Percentiles rank a stretch among this genome's conserved stretches.
phyloP scores from a whole-genome alignment of 2,113 vertebrate genomes.

The Salvelinus sp. region DNA sequence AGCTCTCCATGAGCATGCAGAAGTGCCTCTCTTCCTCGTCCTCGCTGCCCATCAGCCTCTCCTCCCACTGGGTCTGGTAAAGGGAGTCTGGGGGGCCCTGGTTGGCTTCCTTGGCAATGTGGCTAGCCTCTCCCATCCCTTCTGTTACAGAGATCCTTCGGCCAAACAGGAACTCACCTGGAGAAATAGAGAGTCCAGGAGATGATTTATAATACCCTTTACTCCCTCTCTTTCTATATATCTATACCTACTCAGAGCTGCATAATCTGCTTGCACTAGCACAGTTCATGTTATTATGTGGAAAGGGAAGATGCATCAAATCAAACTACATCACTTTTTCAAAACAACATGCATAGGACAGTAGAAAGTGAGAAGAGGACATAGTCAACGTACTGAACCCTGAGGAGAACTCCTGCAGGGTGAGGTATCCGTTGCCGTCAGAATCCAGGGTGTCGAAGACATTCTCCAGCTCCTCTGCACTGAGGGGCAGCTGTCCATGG shows the following conservation, averaged over 20 bases:
- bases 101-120: conserved; percentile 28
- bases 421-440: conserved; percentile 87
- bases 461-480: conserved; percentile 85
- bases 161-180: conserved; percentile 83
- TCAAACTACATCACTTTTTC: too few species aligned
- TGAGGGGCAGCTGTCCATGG: conserved; percentile 80
- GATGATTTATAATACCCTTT: background rate
- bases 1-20: conserved; percentile 80
- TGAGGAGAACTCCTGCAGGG: conserved; percentile 84
- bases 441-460: conserved; percentile 88
- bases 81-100: conserved; percentile 62
- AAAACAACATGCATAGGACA: background rate
- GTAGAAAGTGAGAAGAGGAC: background rate
- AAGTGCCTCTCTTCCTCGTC: conserved; percentile 86
- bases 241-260: too few species aligned
- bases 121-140: conserved; percentile 11
- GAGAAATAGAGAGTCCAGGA: conserved; percentile 6
- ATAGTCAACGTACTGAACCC: conserved; percentile 84
- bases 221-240: too few species aligned
- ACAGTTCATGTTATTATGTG: too few species aligned
- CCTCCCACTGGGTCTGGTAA: conserved; percentile 67
- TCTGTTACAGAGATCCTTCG: conserved; percentile 50
- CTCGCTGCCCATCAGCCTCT: conserved; percentile 41
- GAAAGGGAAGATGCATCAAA: too few species aligned
- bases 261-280: background rate